Evolutionary conservation across 2,113 vertebrate genomes (phyloP), one percentile per base, ranked within the genome.

Genomic region (Fregetta grallaria): DNA sequence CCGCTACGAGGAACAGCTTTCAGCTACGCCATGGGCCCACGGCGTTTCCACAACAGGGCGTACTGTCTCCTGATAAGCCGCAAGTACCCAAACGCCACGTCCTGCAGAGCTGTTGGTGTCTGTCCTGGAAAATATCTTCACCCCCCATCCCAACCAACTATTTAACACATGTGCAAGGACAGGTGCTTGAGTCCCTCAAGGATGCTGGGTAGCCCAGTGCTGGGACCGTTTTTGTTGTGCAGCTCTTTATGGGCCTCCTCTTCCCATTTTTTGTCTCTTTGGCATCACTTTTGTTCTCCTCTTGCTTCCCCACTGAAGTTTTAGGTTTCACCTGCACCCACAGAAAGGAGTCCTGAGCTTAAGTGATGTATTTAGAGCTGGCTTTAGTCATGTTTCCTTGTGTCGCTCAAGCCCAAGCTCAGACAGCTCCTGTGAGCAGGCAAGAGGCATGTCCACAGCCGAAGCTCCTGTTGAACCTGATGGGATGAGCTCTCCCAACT

Each of bases 41-140:
- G 1, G 13, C 0, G 0, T 18, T 79, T 34, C 67, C 19, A 25
- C 47, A 42, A 5, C 9, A 10, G 0, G 0, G 11, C 1, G 0
- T 21, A 10, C 36, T 26, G 23, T n/a, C 23, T 47, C 71, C 44
- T 1, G 2, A 2, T 29, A 18, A 59, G 29, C 30, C 30, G 9
- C 21, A 23, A 23, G 25, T 40, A 32, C 52, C 9, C 11, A 8
- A 26, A 38, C 16, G 40, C 61, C 3, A 1, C 4, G 0, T 72
- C 26, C 32, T 3, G 0, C 32, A 23, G 68, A 81, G 56, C 13
- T 59, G 20, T 15, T 76, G 12, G 27, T 25, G 36, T 62, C 74
- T 32, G 6, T 34, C 42, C 73, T 55, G 67, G 73, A 36, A 83
- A 93, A 55, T 3, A 55, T 3, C 26, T 67, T 73, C 40, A 34